Evolutionary conservation across 2,113 vertebrate species (phyloP), one percentile per base, ranked within the genome.

Genomic region (Cygnus atratus): DNA sequence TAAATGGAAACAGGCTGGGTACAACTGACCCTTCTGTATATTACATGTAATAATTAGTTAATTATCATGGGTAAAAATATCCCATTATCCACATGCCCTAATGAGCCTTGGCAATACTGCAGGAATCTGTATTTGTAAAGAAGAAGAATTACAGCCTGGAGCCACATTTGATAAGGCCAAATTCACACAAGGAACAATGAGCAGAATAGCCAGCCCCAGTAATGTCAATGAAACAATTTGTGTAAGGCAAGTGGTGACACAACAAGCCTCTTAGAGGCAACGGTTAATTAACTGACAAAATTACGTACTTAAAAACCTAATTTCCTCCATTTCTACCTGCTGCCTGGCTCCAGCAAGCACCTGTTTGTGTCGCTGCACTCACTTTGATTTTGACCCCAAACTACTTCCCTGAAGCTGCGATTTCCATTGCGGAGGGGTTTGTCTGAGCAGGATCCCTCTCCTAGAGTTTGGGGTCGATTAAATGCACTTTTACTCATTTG

Each of bases 11-110:
- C 50, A 78, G 76, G 22, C 33, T 22, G 52, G 21, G 7, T n/a
- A 52, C 61, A 22, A 90, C 35, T 90, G 79, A 68, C 65, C 35
- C 3, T 39, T 70, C 57, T 90, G 79, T 54, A 29, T 48, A 62
- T 81, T 84, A 63, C 52, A 25, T 3, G 3, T 41, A 48, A n/a
- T 95, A 87, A 93, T 95, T 91, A 68, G 35, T 73, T 90, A 72
- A 96, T 96, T 88, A 93, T 35, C 17, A 0, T 12, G 48, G 76
- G 81, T 82, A 88, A 96, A 96, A 94, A 84, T 87, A 94, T 52
- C 86, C 73, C 70, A 66, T 95, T 97, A 91, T 78, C 76, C 77
- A 9, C 62, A 12, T 24, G 65, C 48, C 65, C 72, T 95, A 88
- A 95, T 79, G 92, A 95, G 88, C 76, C 73, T 61, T 88, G 92